These are phyloP conservation scores for Sabellastarte sp. DNA, from an alignment of 2,888 invertebrate genomes.

Conservation along the genomic window DNA sequence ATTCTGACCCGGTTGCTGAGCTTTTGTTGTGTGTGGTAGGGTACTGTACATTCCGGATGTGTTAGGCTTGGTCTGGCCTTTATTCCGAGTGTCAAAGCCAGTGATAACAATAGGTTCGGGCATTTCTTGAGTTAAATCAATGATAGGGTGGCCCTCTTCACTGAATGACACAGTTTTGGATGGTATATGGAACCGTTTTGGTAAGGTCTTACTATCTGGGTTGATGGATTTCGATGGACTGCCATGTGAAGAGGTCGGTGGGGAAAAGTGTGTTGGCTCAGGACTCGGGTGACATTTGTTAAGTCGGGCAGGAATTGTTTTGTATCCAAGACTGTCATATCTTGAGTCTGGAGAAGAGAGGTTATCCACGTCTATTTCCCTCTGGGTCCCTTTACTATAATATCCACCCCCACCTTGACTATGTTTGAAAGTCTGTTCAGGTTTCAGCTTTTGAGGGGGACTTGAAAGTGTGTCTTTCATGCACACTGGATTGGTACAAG, in stretches of 20 bases:
- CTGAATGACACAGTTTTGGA: background rate
- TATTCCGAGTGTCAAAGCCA: background rate
- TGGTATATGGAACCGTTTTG: no score
- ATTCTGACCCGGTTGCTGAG: background rate
- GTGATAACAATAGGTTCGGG: background rate
- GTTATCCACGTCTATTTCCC: background rate
- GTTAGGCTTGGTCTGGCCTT: background rate
- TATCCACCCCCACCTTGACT: no score
- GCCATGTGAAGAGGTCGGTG: background rate
- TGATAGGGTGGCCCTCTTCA: background rate
- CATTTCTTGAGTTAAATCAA: background rate
- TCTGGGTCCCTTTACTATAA: background rate
- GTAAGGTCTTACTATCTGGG: no score
- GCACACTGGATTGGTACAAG: conserved; percentile 11
- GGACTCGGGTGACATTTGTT: no score
- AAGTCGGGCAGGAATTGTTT: background rate
- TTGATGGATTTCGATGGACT: background rate
- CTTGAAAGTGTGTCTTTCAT: no score
- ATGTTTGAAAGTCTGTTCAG: background rate
- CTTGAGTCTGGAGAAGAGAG: background rate
- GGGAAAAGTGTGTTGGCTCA: background rate
- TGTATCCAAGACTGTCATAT: background rate
- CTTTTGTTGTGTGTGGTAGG: background rate
- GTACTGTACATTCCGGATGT: background rate
- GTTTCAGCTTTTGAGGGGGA: background rate